phyloP scores from a whole-genome alignment of 2,797 vertebrate species.

The Microchirus variegatus region DNA sequence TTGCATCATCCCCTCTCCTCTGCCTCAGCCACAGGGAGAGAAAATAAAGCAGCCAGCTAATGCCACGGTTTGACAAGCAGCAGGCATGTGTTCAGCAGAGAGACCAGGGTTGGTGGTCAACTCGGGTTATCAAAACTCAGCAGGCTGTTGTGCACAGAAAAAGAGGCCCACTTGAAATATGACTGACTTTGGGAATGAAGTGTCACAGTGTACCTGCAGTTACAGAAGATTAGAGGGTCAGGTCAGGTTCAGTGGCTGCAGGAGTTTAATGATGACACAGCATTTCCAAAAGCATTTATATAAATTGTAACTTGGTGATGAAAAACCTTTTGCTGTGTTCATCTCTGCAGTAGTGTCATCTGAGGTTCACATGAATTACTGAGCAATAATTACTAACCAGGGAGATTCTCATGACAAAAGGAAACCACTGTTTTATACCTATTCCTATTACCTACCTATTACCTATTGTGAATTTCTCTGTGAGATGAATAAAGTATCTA shows the following conservation, averaged over 20 bases:
- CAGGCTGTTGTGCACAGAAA: constrained; percentile 33
- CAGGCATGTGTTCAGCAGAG: constrained; percentile 35
- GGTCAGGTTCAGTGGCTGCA: constrained; percentile 5
- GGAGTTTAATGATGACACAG: constrained; percentile 38
- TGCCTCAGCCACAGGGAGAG: constrained; percentile 47
- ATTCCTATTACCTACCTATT: no score
- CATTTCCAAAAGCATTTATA: constrained; percentile 39
- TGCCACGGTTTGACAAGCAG: constrained; percentile 54
- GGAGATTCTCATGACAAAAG: constrained; percentile 41
- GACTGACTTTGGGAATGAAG: constrained; percentile 22
- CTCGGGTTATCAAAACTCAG: constrained; percentile 48
- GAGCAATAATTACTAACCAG: constrained; percentile 15
- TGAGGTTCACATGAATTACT: constrained; percentile 25
- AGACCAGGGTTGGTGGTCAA: constrained; percentile 43
- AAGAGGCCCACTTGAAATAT: constrained; percentile 29
- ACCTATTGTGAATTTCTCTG: no score
- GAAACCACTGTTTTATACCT: constrained; percentile 27
- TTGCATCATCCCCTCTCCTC: constrained; percentile 54
- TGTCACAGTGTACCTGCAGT: constrained; percentile 17
- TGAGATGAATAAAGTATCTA: no score
- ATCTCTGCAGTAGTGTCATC: constrained; percentile 18
- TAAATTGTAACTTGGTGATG: constrained; percentile 41
- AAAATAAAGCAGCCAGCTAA: constrained; percentile 53
- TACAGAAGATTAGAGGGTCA: constrained; percentile 40
- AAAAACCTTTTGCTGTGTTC: constrained; percentile 42